Percentiles rank a stretch among this genome's conserved stretches.
Evolutionary conservation across 2,797 vertebrate species (phyloP).

Genomic region (Glyptemys insculpta): DNA sequence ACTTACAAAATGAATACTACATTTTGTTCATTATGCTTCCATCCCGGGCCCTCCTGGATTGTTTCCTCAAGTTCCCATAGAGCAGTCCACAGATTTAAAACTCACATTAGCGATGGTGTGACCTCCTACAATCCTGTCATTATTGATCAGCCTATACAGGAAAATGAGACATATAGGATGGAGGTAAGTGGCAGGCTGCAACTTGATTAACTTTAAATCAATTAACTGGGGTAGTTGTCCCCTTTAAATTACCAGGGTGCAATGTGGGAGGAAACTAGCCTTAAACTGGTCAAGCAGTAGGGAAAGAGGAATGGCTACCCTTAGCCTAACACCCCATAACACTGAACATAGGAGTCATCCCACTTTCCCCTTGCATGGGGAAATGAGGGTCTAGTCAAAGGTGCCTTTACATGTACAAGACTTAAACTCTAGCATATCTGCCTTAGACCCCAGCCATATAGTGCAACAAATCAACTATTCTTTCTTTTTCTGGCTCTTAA

Average conservation of each 20-base stretch:
- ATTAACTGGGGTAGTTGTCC: not conserved
- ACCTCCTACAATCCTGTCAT: not conserved
- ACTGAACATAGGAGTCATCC: not conserved
- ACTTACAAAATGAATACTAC: not conserved
- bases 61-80: not conserved
- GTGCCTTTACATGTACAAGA: not conserved
- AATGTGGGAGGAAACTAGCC: not conserved
- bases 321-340: not conserved
- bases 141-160: not conserved
- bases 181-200: not conserved
- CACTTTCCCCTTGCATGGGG: not conserved
- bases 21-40: not conserved
- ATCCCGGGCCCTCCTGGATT: not conserved
- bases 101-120: not conserved
- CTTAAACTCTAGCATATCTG: not conserved
- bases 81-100: conserved; percentile 1
- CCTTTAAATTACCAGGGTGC: not conserved
- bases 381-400: not conserved
- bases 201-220: not conserved
- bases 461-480: not conserved
- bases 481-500: not conserved
- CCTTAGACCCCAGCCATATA: not conserved
- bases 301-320: not conserved
- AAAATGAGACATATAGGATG: not conserved
- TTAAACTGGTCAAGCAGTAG: not conserved